Evolutionary conservation across 2,113 vertebrate species (phyloP), one percentile per base, ranked within the genome.

Genomic region (Paralichthys olivaceus): DNA sequence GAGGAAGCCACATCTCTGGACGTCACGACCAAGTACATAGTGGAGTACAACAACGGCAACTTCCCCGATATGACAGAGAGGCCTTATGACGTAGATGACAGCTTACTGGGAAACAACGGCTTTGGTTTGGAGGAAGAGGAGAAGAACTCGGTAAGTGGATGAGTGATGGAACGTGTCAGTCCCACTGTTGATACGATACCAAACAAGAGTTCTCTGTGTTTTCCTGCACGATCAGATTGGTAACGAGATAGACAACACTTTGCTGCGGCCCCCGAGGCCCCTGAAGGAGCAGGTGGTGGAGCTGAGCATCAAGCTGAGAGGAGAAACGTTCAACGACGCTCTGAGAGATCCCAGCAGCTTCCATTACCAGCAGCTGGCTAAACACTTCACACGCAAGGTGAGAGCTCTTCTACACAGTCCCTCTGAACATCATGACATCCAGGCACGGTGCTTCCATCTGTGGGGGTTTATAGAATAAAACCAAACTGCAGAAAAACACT

Each of bases 361-460:
- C 14, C 57, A 93, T 32, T 92, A 93, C 87, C 94, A 94, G 13
- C 90, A 79, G 20, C 93, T 99, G 19, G 93, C 89, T 12, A 71
- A 93, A 68, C 91, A 88, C 60, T 96, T 99, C 77, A 91, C 94
- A 87, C 93, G 89, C 70, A 95, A 95, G 95, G 98, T 98, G 77
- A 25, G 34, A n/a, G 3, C n/a, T 7, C 12, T 5, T 45, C 4
- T 2, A 20, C 45, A 19, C 19, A 20, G 15, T 13, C 13, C 37
- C 37, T 40, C 28, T 9, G 29, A 34, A 2, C 32, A 34, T 34
- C 32, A 34, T 8, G 1, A 34, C 4, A 9, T 32, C 29, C 32
- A 34, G 4, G 28, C 28, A 28, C 8, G 6, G 1, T 8, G 4
- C 0, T 0, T 7, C 8, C 32, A 32, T 7, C 32, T 32, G 32